Percentiles rank a stretch among this genome's conserved stretches.
phyloP scores from a whole-genome alignment of 2,797 vertebrate genomes.

The Scolopax bukidnonensis region DNA sequence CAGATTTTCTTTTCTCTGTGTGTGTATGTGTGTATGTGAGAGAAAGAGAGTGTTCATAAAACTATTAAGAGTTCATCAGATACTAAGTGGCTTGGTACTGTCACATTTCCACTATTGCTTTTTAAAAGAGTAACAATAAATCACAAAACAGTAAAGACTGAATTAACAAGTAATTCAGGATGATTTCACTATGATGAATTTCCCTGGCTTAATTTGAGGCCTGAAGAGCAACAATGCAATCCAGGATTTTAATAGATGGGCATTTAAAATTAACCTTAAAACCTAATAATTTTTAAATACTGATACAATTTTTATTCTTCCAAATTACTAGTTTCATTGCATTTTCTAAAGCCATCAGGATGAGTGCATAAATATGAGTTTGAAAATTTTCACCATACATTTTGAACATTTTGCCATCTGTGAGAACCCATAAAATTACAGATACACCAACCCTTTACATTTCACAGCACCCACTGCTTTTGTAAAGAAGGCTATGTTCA shows the following conservation, averaged over 20 bases:
- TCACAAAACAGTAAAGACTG: background rate
- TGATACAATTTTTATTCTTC: background rate
- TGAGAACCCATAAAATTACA: slow-evolving; percentile 8
- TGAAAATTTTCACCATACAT: background rate
- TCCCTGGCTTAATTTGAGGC: background rate
- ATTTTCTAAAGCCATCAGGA: background rate
- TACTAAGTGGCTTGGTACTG: background rate
- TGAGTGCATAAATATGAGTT: background rate
- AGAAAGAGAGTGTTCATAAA: background rate
- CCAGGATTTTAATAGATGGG: background rate
- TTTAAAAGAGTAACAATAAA: slow-evolving; percentile 1
- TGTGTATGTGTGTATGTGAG: background rate
- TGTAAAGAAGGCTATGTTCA: background rate
- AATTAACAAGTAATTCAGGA: background rate
- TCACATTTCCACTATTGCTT: background rate
- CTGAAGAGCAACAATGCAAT: background rate
- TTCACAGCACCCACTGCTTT: background rate
- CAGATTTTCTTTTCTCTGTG: background rate
- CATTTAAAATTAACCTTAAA: background rate
- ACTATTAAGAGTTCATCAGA: background rate
- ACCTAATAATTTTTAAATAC: background rate
- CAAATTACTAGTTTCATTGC: background rate
- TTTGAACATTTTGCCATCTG: background rate
- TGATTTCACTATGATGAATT: background rate
- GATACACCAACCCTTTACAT: background rate